phyloP scores from a whole-genome alignment of 1,140 invertebrate species.

The Protaetia brevitarsis region DNA sequence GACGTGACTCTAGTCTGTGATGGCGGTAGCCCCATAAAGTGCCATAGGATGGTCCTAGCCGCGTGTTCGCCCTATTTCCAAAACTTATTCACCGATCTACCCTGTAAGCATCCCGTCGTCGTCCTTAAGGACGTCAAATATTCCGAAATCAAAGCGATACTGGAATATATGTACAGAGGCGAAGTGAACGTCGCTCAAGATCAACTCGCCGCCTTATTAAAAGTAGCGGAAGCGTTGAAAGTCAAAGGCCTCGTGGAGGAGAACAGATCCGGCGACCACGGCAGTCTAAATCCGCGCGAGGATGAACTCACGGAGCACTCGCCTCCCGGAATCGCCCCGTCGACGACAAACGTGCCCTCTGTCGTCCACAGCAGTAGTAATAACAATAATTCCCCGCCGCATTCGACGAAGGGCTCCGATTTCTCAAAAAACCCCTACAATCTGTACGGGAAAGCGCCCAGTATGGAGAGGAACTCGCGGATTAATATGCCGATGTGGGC shows the following conservation, averaged over 20 bases:
- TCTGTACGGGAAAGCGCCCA: conserved; percentile 42
- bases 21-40: conserved; percentile 68
- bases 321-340: conserved; percentile 52
- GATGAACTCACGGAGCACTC: conserved; percentile 49
- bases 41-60: conserved; percentile 73
- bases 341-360: conserved; percentile 49
- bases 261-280: conserved; percentile 39
- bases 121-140: conserved; percentile 81
- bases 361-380: conserved; percentile 45
- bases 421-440: conserved; percentile 42
- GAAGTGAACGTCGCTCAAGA: conserved; percentile 87
- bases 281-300: conserved; percentile 26
- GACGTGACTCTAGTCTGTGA: conserved; percentile 85
- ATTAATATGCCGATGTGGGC: conserved; percentile 53
- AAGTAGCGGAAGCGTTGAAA: conserved; percentile 77
- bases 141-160: conserved; percentile 77
- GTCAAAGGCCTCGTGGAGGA: conserved; percentile 66
- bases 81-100: conserved; percentile 71
- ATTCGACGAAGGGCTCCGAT: conserved; percentile 40
- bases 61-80: conserved; percentile 88
- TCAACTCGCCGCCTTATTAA: conserved; percentile 72
- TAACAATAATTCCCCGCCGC: conserved; percentile 55
- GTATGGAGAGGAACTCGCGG: conserved; percentile 35
- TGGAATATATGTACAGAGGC: conserved; percentile 91
- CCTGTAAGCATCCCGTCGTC: conserved; percentile 79